Base-by-base conservation (phyloP, 2,888 invertebrate genomes). In the Orthosia gothica region DNA sequence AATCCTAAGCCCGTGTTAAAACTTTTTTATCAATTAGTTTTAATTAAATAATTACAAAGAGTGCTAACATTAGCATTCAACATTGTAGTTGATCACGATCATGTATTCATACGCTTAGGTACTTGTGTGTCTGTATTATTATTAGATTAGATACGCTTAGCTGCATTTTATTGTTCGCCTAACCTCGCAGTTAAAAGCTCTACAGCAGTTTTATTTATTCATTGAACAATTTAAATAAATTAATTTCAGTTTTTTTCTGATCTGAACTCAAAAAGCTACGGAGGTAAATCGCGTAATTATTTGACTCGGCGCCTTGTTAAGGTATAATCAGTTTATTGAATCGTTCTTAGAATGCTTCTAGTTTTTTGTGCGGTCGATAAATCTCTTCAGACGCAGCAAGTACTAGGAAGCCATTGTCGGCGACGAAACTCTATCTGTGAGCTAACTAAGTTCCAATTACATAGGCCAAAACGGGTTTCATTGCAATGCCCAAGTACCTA, bases 41-140 rank as follows among this genome's bases (percentile, higher is more conserved):
- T 81, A 87, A 85, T 85, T 75, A 69, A 82, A 74, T 81, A 72
- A 81, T 85, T 85, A 85, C 72, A 81, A 82, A 81, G 76, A 74
- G 68, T 74, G 64, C 75, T 49, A 50, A 77, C 75, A 88, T 86
- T 83, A 87, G 70, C 81, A 82, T 88, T 82, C 77, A 81, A 79
- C 59, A 80, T 70, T 74, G n/a, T 32, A 58, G 70, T 61, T 81
- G 70, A 82, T 68, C 68, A 70, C 66, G 40, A 67, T 79, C 68
- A 76, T 64, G 69, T 84, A 79, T 84, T 81, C 79, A 82, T 76
- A 75, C 52, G 74, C 81, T 45, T n/a, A 59, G 16, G 52, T 74
- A 79, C 73, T 59, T 64, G 61, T 65, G 52, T 77, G 52, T 67
- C 49, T 74, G 66, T 64, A 55, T 58, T 65, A 65, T 82, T 81